A percentile compares a stretch with the other conserved stretches of the same genome.
phyloP scores from a whole-genome alignment of 2,113 vertebrate species.

The Microtus pennsylvanicus region DNA sequence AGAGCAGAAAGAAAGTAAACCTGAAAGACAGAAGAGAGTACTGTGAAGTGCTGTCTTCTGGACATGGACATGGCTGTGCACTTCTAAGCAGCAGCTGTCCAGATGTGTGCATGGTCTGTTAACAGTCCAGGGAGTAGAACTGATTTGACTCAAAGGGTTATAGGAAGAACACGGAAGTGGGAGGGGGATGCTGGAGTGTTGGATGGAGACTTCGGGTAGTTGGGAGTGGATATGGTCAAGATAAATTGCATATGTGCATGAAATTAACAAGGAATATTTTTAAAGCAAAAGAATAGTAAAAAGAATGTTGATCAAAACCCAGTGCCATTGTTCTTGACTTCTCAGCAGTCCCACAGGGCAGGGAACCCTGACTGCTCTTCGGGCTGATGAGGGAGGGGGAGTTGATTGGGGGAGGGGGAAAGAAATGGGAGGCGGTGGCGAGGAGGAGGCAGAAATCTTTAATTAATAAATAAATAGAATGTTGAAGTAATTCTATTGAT shows the following conservation, averaged over 20 bases:
- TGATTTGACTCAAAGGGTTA: neutral
- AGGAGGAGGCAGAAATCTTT: too few relatives aligned
- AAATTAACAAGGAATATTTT: neutral
- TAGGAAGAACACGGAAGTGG: neutral
- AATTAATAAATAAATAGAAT: neutral
- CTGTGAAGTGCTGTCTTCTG: neutral
- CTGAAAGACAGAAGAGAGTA: neutral
- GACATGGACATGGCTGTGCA: neutral
- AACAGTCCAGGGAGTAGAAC: neutral
- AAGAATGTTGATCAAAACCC: neutral
- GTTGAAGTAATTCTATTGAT: neutral
- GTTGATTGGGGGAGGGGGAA: too few relatives aligned
- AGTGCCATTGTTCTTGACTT: too few relatives aligned
- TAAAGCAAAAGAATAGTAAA: neutral
- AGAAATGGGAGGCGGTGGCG: too few relatives aligned
- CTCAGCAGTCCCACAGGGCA: too few relatives aligned
- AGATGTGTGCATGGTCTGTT: neutral
- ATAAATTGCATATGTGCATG: neutral
- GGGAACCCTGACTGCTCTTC: too few relatives aligned
- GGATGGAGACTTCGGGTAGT: rapidly evolving
- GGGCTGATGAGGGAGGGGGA: too few relatives aligned
- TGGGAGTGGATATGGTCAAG: neutral
- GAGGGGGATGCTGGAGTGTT: neutral
- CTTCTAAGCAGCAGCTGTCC: neutral
- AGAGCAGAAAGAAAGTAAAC: neutral